Conservation (phyloP, 1,140 invertebrate species). For the Manduca sexta region DNA sequence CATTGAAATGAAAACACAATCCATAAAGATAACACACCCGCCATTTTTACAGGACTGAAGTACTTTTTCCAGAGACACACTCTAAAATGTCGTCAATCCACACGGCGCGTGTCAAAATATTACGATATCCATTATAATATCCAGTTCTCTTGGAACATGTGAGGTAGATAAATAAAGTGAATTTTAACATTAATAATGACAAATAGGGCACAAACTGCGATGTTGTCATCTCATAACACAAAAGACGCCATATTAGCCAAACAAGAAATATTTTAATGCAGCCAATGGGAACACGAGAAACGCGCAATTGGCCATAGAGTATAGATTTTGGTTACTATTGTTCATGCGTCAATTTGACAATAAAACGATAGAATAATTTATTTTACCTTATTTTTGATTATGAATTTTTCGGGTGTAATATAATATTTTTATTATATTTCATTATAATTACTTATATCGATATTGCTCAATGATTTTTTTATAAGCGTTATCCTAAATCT, state of each 20-base stretch:
- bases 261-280: slow-evolving; percentile 39
- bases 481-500: no score
- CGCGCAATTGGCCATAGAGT: slow-evolving; percentile 25
- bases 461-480: no score
- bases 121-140: slow-evolving; percentile 43
- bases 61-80: slow-evolving; percentile 64
- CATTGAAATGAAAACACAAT: slow-evolving; percentile 69
- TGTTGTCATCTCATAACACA: slow-evolving; percentile 72
- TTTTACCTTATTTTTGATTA: no score
- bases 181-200: slow-evolving; percentile 54
- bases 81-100: slow-evolving; percentile 29
- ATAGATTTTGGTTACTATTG: slow-evolving; percentile 5
- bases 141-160: slow-evolving; percentile 51
- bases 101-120: slow-evolving; percentile 31
- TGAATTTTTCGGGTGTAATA: no score
- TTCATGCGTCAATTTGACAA: neutral
- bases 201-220: slow-evolving; percentile 69
- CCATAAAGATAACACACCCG: slow-evolving; percentile 73
- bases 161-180: slow-evolving; percentile 57
- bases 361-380: neutral
- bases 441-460: no score
- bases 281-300: slow-evolving; percentile 38
- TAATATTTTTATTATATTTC: no score
- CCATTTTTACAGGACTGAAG: slow-evolving; percentile 70
- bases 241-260: slow-evolving; percentile 68